Evolutionary conservation across 2,113 vertebrate species (phyloP), one percentile per base, ranked within the genome.

Genomic region (Microcebus ravelobensis): DNA sequence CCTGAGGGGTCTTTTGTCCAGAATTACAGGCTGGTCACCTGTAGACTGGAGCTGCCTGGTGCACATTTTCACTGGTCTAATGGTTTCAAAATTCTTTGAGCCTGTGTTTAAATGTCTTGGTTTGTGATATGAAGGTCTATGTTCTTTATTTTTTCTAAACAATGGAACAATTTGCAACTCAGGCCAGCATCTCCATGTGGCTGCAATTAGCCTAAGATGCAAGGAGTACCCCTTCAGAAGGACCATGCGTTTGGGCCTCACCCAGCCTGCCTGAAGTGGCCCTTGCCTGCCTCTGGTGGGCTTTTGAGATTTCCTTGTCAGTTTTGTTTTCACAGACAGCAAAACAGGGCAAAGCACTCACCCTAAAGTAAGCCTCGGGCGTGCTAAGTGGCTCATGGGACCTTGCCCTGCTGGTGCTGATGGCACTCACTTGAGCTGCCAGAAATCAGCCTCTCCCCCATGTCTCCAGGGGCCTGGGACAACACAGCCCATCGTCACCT

Each of bases 31-130:
- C 13, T 57, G 48, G 7, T 21, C 20, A 17, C 31, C 34, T 1
- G 29, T 9, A 20, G 87, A 18, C 36, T 13, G 15, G 11, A 23
- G 34, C 23, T 31, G 57, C 18, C 25, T 20, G 25, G 48, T 8
- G 0, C 57, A 23, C 0, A 0, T 63, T 74, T 36, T 74, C 36
- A 5, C 23, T 57, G 59, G n/a, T 6, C 20, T 23, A 27, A 7
- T 10, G 14, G 18, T 42, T 63, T 39, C 21, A 2, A 73, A 39
- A 2, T 5, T 3, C 0, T 3, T 42, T 25, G 15, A 63, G 36
- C 18, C 29, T 21, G 4, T 52, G 4, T 77, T 85, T 52, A 20
- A 20, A 59, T 18, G 6, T 52, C 31, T 48, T 68, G 39, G 25
- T 57, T 36, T 89, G 31, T 36, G 6, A 20, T 2, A 1, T 0